Conservation (phyloP, 92 coral and sea anemone genomes). For the Actinostola sp. region DNA sequence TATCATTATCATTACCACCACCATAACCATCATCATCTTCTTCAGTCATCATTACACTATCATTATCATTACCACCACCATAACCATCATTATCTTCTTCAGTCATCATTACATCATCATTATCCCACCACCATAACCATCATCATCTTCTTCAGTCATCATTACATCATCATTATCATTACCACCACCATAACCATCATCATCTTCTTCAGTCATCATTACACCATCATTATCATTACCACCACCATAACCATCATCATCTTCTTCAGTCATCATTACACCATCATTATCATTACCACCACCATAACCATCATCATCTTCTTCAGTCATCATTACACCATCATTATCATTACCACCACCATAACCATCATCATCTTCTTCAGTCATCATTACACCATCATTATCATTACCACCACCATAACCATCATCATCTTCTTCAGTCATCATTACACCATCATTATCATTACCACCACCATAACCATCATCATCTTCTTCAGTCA, state of each 20-base stretch:
- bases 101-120: too few relatives aligned
- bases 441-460: too few relatives aligned
- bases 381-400: too few relatives aligned
- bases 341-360: background rate
- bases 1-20: too few relatives aligned
- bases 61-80: too few relatives aligned
- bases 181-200: background rate
- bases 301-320: background rate
- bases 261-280: background rate
- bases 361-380: background rate
- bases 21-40: too few relatives aligned
- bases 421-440: too few relatives aligned
- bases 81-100: background rate
- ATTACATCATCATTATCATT: background rate
- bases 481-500: too few relatives aligned
- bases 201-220: background rate
- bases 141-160: background rate
- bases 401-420: too few relatives aligned
- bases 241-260: background rate
- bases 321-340: background rate
- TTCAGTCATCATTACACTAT: too few relatives aligned
- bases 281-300: background rate
- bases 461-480: too few relatives aligned
- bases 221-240: background rate
- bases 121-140: background rate